Percentiles rank a stretch among this genome's conserved stretches.
Evolutionary conservation across 2,888 invertebrate species (phyloP).

Genomic region (Andrena haemorrhoa): DNA sequence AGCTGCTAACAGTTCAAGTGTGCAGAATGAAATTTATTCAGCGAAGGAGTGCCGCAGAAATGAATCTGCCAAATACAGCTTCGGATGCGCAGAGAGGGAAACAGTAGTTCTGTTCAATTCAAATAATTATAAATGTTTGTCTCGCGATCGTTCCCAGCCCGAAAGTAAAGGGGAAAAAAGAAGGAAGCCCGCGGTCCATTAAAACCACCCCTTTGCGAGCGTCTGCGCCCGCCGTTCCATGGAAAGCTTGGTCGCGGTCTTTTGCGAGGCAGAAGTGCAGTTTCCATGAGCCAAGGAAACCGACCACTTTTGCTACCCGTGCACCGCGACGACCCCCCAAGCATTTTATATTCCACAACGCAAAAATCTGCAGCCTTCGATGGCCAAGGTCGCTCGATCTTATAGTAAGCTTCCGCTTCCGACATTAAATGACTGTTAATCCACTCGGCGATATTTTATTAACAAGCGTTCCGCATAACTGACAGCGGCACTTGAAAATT

Average conservation of each 20-base stretch:
- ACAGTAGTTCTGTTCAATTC: too few species aligned
- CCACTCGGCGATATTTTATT: slow-evolving; percentile 9
- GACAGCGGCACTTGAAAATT: slow-evolving; percentile 15
- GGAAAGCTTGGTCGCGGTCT: slow-evolving; percentile 6
- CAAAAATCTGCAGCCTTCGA: slow-evolving; percentile 21
- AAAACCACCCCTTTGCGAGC: too few species aligned
- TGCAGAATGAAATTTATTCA: too few species aligned
- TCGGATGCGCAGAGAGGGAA: too few species aligned
- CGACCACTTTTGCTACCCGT: slow-evolving; percentile 16
- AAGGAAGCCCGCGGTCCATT: too few species aligned
- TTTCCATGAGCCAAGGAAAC: slow-evolving; percentile 10
- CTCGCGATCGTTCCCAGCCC: too few species aligned
- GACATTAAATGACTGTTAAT: slow-evolving; percentile 17
- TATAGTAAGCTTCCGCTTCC: background rate
- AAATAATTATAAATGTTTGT: too few species aligned
- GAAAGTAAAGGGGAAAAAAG: too few species aligned
- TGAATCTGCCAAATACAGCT: too few species aligned
- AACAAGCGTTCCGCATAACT: slow-evolving; percentile 2
- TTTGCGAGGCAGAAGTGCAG: slow-evolving; percentile 25
- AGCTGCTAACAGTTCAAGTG: too few species aligned
- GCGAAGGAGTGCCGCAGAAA: too few species aligned
- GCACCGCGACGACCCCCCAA: slow-evolving; percentile 1
- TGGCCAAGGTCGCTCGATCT: slow-evolving; percentile 38
- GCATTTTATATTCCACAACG: slow-evolving; percentile 7
- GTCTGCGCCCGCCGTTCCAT: background rate